Evolutionary conservation across 2,888 invertebrate species (phyloP).

Genomic region (Euzetes globulus): DNA sequence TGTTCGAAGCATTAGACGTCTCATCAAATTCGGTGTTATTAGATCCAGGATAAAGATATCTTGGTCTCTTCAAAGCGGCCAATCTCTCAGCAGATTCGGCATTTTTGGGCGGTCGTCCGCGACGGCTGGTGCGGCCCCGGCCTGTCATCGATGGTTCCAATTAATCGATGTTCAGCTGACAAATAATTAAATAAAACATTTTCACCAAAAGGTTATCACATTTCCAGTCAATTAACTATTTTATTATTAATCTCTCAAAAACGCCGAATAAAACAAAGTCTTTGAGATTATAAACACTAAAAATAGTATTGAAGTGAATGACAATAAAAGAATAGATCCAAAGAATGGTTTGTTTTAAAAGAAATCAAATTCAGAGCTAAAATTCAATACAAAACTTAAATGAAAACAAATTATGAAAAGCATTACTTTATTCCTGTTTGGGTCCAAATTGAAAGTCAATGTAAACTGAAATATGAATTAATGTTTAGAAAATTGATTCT

Average conservation of each 20-base stretch:
- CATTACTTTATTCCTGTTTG: neutral
- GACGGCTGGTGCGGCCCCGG: conserved; percentile 19
- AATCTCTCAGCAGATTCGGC: conserved; percentile 34
- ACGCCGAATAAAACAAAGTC: too few species aligned
- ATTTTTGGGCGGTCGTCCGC: conserved; percentile 34
- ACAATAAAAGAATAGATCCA: neutral
- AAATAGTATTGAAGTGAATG: neutral
- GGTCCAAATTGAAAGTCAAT: neutral
- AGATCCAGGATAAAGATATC: conserved; percentile 33
- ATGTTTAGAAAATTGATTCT: neutral
- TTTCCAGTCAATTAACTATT: too few species aligned
- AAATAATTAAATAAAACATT: too few species aligned
- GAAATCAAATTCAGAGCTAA: conserved; percentile 6
- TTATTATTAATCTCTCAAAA: too few species aligned
- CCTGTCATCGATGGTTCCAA: neutral
- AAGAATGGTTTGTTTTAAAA: neutral
- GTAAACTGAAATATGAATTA: neutral
- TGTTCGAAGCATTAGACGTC: conserved; percentile 17
- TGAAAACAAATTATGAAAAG: neutral
- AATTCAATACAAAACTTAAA: neutral
- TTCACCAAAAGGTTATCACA: too few species aligned
- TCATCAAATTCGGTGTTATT: conserved; percentile 17
- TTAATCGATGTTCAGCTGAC: neutral
- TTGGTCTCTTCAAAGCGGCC: conserved; percentile 24
- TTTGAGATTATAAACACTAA: too few species aligned